Conservation (phyloP, 2,797 vertebrate genomes). For the Sebastes flavidus region DNA sequence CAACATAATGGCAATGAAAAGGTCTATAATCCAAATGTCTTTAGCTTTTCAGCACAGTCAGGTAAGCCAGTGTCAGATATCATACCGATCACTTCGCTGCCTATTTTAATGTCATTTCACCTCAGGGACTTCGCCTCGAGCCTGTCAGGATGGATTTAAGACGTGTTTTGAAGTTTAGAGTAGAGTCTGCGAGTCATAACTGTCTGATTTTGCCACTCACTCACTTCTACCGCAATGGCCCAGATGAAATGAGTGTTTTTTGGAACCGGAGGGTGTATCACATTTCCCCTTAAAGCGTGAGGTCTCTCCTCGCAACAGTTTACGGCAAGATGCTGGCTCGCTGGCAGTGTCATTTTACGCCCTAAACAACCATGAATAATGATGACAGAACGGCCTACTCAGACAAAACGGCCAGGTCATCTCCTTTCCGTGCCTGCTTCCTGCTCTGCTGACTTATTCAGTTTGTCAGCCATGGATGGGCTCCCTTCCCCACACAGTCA, state of each 20-base stretch:
- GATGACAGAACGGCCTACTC: constrained; percentile 59
- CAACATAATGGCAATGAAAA: not conserved
- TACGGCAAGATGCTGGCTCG: not conserved
- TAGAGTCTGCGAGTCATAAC: not conserved
- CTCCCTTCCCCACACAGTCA: constrained; percentile 29
- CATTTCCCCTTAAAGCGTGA: constrained; percentile 27
- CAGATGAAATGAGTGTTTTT: constrained; percentile 6
- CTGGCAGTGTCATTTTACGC: constrained; percentile 24
- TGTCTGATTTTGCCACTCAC: constrained; percentile 6
- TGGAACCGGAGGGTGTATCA: not conserved
- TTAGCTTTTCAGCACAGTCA: constrained; percentile 7
- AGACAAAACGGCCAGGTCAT: constrained; percentile 65
- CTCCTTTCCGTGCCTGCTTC: constrained; percentile 40
- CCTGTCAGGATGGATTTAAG: constrained; percentile 5
- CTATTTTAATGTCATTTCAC: constrained; percentile 12
- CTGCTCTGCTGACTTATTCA: constrained; percentile 73
- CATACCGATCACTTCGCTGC: not conserved
- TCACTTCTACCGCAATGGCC: not conserved
- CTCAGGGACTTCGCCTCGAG: not conserved
- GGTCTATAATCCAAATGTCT: constrained; percentile 4
- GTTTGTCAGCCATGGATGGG: constrained; percentile 61
- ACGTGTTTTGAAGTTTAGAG: constrained; percentile 8
- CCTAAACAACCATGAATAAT: constrained; percentile 51
- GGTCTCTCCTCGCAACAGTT: not conserved
- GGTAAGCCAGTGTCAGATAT: constrained; percentile 21